Evolutionary conservation across 2,113 vertebrate species (phyloP), one percentile per base, ranked within the genome.

Genomic region (Oncorhynchus clarkii): DNA sequence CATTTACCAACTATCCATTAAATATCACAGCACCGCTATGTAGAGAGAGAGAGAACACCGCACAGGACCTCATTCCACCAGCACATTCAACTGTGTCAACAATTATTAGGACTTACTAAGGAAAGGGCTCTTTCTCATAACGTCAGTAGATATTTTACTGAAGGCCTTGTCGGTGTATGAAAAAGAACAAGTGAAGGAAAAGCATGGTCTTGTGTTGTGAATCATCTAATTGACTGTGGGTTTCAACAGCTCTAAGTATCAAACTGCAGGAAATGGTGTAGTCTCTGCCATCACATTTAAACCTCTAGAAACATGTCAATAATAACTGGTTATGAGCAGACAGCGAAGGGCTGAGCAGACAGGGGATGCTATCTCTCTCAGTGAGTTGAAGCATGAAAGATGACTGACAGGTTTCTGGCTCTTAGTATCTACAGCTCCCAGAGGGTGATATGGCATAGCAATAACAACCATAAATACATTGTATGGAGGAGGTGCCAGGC

Each of bases 41-140:
- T 39, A 59, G 24, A 66, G 18, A n/a, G 67, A 54, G 59, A 14
- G 39, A 67, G 45, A 22, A 26, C 18, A 34, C 5, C 45, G 64
- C 45, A 64, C 14, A 51, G 64, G n/a, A 18, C 70, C 54, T 14
- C 59, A 26, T 26, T 39, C 34, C 27, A 66, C 72, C 68, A 26
- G 69, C 67, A 70, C 67, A 64, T 54, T 26, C n/a, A 82, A 79
- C 70, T 76, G 27, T 78, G 73, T 75, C 74, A 67, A 67, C 69
- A 76, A 71, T 67, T 74, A 76, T 76, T 62, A 77, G 54, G 71
- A 70, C 51, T 70, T 20, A 64, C 18, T 68, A 14, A 67, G 57
- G 48, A 70, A 57, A 76, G 22, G n/a, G 22, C 49, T 34, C 26
- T 54, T 24, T 60, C 27, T 75, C 51, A 67, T 4, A 14, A 27